These are phyloP conservation scores for Tipula unca DNA, from an alignment of 2,888 invertebrate species.

Conservation along the genomic window DNA sequence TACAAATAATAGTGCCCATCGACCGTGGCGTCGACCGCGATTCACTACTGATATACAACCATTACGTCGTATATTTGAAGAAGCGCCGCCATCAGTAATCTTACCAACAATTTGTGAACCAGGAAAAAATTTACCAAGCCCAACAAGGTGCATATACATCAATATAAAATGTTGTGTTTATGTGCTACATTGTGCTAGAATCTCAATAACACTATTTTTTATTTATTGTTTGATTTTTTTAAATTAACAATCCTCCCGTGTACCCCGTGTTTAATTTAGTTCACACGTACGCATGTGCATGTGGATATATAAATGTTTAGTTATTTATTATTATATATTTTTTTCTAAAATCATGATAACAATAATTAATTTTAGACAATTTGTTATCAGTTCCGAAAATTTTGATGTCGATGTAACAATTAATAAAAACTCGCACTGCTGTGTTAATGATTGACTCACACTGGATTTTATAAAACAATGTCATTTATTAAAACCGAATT, in stretches of 20 bases:
- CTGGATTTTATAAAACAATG: background rate
- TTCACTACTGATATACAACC: constrained; percentile 70
- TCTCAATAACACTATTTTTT: background rate
- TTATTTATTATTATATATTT: background rate
- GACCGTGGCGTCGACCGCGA: constrained; percentile 77
- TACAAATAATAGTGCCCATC: constrained; percentile 51
- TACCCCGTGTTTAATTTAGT: background rate
- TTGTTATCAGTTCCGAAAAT: background rate
- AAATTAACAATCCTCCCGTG: background rate
- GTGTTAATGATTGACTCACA: background rate
- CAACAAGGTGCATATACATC: constrained; percentile 15
- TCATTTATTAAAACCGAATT: background rate
- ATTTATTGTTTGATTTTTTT: background rate
- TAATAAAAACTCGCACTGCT: background rate
- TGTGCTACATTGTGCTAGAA: background rate
- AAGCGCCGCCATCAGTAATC: constrained; percentile 47
- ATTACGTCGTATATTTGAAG: constrained; percentile 69
- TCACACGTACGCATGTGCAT: background rate
- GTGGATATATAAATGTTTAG: background rate
- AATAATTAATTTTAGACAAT: background rate
- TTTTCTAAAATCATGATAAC: constrained; percentile 1
- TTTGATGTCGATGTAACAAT: background rate
- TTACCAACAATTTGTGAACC: constrained; percentile 28
- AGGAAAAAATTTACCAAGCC: constrained; percentile 18
- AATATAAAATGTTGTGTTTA: constrained; percentile 9